A percentile compares a stretch with the other conserved stretches of the same genome.
Evolutionary conservation across 2,797 vertebrate genomes (phyloP).

Genomic region (Peromyscus melanophrys): DNA sequence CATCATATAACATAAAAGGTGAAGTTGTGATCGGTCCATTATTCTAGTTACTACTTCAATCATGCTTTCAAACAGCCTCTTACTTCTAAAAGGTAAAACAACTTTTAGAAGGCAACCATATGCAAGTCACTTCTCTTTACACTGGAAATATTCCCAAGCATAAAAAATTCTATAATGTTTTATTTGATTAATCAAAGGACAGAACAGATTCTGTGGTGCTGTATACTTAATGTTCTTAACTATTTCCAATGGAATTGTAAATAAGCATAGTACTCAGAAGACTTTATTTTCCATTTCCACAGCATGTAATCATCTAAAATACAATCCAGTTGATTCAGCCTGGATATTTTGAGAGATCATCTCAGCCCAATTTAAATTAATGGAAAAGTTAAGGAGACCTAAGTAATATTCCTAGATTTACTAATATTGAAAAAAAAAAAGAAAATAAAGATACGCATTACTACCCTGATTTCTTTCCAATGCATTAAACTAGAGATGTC

Average conservation of each 20-base stretch:
- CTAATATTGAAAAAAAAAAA: not conserved
- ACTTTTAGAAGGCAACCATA: constrained; percentile 58
- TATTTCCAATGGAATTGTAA: not conserved
- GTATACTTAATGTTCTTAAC: not conserved
- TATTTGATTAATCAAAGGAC: not conserved
- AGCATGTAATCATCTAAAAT: not conserved
- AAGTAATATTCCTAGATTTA: not conserved
- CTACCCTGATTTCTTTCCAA: not conserved
- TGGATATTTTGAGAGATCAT: not conserved
- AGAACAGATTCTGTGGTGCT: not conserved
- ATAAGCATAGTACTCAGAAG: not conserved
- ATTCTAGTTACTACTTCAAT: constrained; percentile 76
- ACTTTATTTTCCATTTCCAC: not conserved
- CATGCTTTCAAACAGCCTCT: constrained; percentile 32
- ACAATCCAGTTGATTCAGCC: not conserved
- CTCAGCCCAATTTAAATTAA: not conserved
- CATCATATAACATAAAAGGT: constrained; percentile 55
- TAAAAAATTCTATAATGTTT: constrained; percentile 53
- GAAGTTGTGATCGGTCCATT: constrained; percentile 42
- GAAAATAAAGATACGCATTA: not conserved
- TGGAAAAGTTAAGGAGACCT: not conserved
- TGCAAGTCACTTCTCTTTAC: not conserved
- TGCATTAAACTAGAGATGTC: not conserved
- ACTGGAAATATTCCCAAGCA: not conserved
- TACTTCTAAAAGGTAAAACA: constrained; percentile 43